Conservation (phyloP, 2,797 vertebrate species). For the Meda fulgida region DNA sequence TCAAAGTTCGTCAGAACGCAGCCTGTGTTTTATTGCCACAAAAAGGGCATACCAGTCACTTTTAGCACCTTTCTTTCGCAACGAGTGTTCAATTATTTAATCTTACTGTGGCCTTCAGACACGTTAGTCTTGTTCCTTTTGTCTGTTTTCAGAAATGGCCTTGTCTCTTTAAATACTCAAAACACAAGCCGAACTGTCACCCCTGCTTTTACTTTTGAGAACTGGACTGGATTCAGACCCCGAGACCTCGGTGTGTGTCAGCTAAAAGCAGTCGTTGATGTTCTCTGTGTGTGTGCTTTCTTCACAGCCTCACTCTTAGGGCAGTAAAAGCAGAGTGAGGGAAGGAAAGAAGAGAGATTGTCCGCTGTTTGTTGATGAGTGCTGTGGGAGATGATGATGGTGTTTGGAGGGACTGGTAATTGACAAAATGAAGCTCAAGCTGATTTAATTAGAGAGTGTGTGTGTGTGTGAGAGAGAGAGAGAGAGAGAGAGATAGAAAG, state of each 20-base stretch:
- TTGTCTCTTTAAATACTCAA: constrained; percentile 12
- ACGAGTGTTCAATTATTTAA: constrained; percentile 78
- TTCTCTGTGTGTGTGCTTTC: constrained; percentile 26
- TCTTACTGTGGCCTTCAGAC: constrained; percentile 73
- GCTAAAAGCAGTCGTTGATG: constrained; percentile 28
- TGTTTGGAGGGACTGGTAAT: constrained; percentile 46
- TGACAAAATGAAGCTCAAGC: constrained; percentile 48
- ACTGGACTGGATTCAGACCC: constrained; percentile 2
- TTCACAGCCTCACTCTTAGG: not conserved
- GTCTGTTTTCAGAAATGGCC: constrained; percentile 15
- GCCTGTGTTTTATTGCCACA: constrained; percentile 65
- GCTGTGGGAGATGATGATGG: constrained; percentile 44
- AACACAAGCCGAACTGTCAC: constrained; percentile 10
- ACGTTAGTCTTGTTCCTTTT: constrained; percentile 72
- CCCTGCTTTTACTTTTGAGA: constrained; percentile 2
- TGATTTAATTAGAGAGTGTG: constrained; percentile 54
- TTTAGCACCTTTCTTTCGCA: constrained; percentile 68
- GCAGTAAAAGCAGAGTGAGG: constrained; percentile 23
- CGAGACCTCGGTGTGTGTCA: constrained; percentile 9
- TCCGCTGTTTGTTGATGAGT: constrained; percentile 48
- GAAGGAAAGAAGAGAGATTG: constrained; percentile 15
- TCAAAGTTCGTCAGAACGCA: constrained; percentile 55
- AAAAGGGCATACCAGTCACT: constrained; percentile 56
- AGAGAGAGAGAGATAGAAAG: constrained; percentile 4
- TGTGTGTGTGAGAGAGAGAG: constrained; percentile 20